Conservation (phyloP, 2,797 vertebrate genomes). For the Agapornis canus region DNA sequence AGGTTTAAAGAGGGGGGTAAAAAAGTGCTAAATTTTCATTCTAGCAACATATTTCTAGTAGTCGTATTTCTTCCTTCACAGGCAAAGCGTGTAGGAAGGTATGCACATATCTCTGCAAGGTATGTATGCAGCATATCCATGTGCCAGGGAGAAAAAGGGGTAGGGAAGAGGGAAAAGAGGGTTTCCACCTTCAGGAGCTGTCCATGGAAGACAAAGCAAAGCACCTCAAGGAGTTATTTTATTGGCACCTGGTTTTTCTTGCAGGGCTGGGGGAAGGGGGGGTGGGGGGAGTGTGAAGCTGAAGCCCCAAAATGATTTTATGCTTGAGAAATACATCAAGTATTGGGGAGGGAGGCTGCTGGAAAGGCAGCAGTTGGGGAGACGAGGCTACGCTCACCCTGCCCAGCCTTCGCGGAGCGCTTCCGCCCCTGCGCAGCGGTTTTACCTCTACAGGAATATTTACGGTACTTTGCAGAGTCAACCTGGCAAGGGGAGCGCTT, state of each 20-base stretch:
- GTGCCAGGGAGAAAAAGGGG: neutral
- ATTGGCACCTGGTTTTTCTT: neutral
- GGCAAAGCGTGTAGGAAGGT: neutral
- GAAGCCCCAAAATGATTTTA: neutral
- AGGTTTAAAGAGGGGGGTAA: neutral
- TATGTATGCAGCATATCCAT: neutral
- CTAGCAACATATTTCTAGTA: conserved; percentile 1
- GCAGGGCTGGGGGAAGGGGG: neutral
- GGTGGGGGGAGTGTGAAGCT: too few relatives aligned
- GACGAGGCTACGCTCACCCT: neutral
- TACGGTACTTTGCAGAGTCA: conserved; percentile 42
- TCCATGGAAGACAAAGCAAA: neutral
- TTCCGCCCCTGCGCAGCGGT: conserved; percentile 4
- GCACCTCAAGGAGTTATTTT: neutral
- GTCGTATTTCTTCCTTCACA: conserved; percentile 7
- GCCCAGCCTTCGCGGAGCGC: neutral
- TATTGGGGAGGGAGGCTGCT: neutral
- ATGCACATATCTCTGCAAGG: neutral
- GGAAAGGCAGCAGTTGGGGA: neutral
- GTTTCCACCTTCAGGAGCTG: neutral
- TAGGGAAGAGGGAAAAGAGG: neutral
- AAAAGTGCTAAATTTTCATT: neutral
- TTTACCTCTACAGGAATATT: conserved; percentile 46
- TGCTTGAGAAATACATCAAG: neutral
- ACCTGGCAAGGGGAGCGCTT: neutral